Evolutionary conservation across 2,888 invertebrate species (phyloP).

Genomic region (Gastrophysa polygoni): DNA sequence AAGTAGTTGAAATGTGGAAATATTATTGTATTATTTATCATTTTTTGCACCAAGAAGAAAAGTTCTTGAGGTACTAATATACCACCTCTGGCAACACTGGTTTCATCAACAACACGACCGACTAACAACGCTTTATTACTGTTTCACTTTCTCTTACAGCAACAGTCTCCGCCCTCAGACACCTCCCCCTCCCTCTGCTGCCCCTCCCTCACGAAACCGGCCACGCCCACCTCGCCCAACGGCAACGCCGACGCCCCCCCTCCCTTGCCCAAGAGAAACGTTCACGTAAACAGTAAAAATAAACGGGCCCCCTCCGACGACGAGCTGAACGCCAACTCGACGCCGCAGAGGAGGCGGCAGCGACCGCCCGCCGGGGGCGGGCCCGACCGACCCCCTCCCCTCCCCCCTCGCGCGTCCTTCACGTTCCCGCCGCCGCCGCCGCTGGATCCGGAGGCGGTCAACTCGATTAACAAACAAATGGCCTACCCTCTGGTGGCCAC

Average conservation of each 20-base stretch:
- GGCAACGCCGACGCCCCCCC: constrained; percentile 58
- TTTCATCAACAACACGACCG: constrained; percentile 39
- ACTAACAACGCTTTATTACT: constrained; percentile 57
- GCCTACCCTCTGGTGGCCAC: constrained; percentile 68
- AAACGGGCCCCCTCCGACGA: constrained; percentile 29
- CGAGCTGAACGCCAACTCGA: constrained; percentile 42
- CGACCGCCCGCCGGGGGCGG: constrained; percentile 14
- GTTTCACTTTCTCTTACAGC: constrained; percentile 57
- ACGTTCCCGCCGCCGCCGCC: constrained; percentile 46
- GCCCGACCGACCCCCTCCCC: constrained; percentile 60
- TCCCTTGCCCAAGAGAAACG: constrained; percentile 63
- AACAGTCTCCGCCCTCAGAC: constrained; percentile 49
- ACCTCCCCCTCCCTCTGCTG: constrained; percentile 26
- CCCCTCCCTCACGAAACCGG: constrained; percentile 19
- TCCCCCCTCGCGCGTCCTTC: constrained; percentile 64
- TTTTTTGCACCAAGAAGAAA: no score
- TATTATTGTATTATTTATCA: no score
- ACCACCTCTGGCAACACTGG: no score
- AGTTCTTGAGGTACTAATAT: no score
- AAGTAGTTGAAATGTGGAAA: no score
- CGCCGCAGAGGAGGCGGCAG: constrained; percentile 1
- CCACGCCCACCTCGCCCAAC: constrained; percentile 38
- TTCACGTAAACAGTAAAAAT: constrained; percentile 31
- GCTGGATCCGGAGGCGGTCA: constrained; percentile 58
- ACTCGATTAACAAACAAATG: constrained; percentile 70